phyloP scores from a whole-genome alignment of 2,797 vertebrate species.

The Euphonia xanthogaster region DNA sequence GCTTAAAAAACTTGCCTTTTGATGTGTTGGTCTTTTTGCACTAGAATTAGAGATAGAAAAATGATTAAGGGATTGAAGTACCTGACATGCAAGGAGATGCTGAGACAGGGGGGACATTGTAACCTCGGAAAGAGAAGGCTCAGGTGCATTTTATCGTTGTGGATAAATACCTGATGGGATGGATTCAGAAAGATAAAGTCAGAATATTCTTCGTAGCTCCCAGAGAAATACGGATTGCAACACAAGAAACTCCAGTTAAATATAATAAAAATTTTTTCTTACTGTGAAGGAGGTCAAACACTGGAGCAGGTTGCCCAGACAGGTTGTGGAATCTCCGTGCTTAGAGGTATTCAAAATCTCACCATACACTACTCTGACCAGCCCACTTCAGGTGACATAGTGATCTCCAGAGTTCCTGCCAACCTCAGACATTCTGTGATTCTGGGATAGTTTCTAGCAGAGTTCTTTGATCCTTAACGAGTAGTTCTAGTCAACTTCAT shows the following conservation, averaged over 20 bases:
- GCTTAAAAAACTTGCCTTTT: background rate
- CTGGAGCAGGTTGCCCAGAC: background rate
- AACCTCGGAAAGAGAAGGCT: background rate
- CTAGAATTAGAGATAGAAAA: background rate
- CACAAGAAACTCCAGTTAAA: background rate
- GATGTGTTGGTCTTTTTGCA: background rate
- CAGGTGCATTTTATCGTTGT: background rate
- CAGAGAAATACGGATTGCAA: background rate
- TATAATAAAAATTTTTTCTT: accelerated
- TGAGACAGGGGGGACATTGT: background rate
- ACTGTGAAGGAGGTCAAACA: background rate
- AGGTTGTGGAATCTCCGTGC: background rate
- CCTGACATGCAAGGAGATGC: background rate
- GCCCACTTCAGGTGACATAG: background rate
- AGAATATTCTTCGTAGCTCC: background rate
- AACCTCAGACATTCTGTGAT: background rate
- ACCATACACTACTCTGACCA: background rate
- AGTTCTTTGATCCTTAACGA: background rate
- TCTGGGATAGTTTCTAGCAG: background rate
- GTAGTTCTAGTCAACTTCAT: background rate
- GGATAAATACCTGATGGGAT: background rate
- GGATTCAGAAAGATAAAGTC: background rate
- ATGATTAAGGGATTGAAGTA: background rate
- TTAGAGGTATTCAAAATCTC: background rate
- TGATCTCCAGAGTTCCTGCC: background rate